phyloP scores from a whole-genome alignment of 1,140 invertebrate genomes.

The Elymnias hypermnestra region DNA sequence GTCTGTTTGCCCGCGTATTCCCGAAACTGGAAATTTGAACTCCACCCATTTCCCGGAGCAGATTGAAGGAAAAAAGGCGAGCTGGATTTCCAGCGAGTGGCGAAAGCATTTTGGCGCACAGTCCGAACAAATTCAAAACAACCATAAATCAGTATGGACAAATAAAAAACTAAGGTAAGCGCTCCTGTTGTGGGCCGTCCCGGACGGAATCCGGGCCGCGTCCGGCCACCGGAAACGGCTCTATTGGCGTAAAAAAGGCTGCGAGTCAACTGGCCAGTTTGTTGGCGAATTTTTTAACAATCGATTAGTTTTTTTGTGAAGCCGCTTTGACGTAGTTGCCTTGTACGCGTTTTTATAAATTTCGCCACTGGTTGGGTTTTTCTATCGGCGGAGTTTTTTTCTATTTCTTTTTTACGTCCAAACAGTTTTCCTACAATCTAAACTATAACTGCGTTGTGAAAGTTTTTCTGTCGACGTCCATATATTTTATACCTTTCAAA shows the following conservation, averaged over 20 bases:
- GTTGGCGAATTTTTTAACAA: conserved; percentile 40
- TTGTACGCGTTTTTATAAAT: conserved; percentile 27
- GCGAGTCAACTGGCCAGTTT: conserved; percentile 60
- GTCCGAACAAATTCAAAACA: conserved; percentile 67
- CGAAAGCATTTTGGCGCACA: conserved; percentile 60
- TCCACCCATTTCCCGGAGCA: conserved; percentile 31
- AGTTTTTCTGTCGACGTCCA: neutral
- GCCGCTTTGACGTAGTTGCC: conserved; percentile 25
- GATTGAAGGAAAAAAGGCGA: conserved; percentile 36
- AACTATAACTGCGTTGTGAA: conserved; percentile 1
- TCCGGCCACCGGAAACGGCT: conserved; percentile 55
- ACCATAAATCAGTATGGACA: conserved; percentile 65
- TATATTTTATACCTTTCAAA: neutral
- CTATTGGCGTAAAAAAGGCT: conserved; percentile 63
- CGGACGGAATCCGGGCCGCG: conserved; percentile 37
- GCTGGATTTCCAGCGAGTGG: conserved; percentile 48
- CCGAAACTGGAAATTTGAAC: conserved; percentile 34
- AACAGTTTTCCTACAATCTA: conserved; percentile 13
- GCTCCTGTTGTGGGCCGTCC: conserved; percentile 57
- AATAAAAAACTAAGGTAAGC: conserved; percentile 74
- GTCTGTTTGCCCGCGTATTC: conserved; percentile 22
- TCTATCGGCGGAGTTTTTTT: conserved; percentile 11
- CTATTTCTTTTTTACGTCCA: conserved; percentile 15
- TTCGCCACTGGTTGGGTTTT: conserved; percentile 24
- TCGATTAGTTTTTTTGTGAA: conserved; percentile 34